A percentile compares a stretch with the other conserved stretches of the same genome.
These are phyloP conservation scores for Prunella fulvescens DNA, from an alignment of 2,113 vertebrate genomes.

Conservation along the genomic window DNA sequence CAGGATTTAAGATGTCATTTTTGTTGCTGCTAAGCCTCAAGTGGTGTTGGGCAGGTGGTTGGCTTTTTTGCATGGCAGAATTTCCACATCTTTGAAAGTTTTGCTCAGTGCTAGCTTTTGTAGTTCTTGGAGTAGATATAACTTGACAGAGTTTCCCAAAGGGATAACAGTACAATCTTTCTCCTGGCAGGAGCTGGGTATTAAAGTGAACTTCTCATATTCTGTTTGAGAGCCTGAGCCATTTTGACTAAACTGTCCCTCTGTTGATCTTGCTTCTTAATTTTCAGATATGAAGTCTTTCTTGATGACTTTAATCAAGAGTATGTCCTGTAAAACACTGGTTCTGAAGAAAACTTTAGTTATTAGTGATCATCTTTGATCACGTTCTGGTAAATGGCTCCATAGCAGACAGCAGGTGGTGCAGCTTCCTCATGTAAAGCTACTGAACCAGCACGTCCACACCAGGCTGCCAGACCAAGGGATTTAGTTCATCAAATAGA, in stretches of 20 bases:
- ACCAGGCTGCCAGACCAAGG: not conserved
- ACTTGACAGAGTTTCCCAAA: not conserved
- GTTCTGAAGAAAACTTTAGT: not conserved
- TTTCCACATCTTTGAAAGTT: not conserved
- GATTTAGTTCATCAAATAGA: not conserved
- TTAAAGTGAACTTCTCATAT: not conserved
- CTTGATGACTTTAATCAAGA: not conserved
- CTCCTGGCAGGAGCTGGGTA: not conserved
- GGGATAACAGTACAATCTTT: not conserved
- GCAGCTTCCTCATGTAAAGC: not conserved
- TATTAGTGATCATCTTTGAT: not conserved
- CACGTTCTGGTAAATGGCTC: not conserved
- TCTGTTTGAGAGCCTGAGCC: not conserved
- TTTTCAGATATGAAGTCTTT: not conserved
- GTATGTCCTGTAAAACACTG: not conserved
- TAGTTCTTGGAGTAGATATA: not conserved
- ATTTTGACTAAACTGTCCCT: not conserved
- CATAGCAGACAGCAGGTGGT: constrained; percentile 67
- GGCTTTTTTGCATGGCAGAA: not conserved
- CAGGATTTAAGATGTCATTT: not conserved
- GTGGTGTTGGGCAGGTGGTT: not conserved
- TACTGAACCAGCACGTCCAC: not conserved
- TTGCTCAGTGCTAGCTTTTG: not conserved
- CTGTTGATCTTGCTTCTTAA: not conserved
- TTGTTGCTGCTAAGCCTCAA: not conserved